Evolutionary conservation across 2,797 vertebrate species (phyloP).

Genomic region (Prunella strophiata): DNA sequence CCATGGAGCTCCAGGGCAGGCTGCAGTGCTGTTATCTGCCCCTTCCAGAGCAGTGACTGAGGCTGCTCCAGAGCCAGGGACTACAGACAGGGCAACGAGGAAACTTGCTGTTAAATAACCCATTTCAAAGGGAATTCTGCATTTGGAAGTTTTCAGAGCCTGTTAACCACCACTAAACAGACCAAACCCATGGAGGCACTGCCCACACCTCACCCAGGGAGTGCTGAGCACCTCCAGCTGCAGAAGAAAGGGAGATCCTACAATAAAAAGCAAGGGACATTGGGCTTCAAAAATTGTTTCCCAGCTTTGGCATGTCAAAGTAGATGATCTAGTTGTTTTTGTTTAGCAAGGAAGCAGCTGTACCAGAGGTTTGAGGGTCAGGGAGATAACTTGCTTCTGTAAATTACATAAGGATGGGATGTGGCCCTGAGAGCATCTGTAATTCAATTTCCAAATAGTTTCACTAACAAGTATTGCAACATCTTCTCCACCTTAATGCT

Average conservation of each 20-base stretch:
- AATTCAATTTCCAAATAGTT: constrained; percentile 27
- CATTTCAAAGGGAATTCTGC: background rate
- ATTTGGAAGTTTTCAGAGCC: background rate
- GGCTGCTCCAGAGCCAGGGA: background rate
- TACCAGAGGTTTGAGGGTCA: background rate
- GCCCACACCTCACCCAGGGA: rapidly evolving
- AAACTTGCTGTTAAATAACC: background rate
- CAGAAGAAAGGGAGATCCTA: background rate
- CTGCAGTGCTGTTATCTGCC: background rate
- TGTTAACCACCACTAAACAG: background rate
- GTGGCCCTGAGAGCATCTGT: background rate
- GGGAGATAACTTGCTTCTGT: constrained; percentile 9
- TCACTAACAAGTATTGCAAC: background rate
- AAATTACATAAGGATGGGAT: constrained; percentile 7
- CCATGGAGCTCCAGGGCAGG: background rate
- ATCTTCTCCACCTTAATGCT: background rate
- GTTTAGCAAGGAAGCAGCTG: background rate
- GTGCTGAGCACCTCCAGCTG: background rate
- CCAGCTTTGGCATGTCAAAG: background rate
- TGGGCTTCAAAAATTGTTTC: background rate
- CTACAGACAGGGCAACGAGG: background rate
- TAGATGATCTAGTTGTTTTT: constrained; percentile 31
- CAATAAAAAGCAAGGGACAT: background rate
- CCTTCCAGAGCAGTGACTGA: background rate
- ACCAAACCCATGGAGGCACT: background rate